Percentiles rank a stretch among this genome's conserved stretches.
Conservation (phyloP, 2,888 invertebrate species). For the Macropis europaea region DNA sequence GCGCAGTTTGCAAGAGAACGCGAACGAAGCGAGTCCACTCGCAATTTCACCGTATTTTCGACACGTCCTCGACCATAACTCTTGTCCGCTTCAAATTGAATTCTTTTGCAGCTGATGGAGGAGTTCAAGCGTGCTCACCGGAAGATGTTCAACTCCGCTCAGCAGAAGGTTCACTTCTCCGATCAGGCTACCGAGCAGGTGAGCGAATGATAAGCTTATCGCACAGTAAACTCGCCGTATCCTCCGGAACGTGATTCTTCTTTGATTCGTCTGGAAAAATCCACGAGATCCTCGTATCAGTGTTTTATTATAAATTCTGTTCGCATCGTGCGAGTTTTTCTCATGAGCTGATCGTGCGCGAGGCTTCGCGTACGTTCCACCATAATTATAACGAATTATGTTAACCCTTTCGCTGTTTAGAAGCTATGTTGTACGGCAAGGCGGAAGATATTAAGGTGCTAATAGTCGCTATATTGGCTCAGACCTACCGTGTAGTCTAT, state of each 20-base stretch:
- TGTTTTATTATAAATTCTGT: no score
- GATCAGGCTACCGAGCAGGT: constrained; percentile 72
- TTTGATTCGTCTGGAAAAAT: background rate
- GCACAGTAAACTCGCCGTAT: background rate
- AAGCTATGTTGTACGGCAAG: no score
- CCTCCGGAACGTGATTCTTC: background rate
- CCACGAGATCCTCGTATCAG: background rate
- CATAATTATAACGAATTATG: no score
- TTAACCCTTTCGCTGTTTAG: no score
- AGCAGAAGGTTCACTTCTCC: constrained; percentile 69
- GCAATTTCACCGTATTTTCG: background rate
- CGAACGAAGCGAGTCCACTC: background rate
- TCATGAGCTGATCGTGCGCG: constrained; percentile 1
- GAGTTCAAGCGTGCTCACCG: constrained; percentile 94
- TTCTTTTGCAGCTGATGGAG: constrained; percentile 85
- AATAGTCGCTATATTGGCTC: no score
- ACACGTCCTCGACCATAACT: background rate
- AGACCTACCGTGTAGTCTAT: no score
- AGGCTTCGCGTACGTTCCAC: no score
- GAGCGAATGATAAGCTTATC: constrained; percentile 56
- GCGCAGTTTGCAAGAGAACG: background rate
- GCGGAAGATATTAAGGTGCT: no score
- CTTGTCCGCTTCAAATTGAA: background rate
- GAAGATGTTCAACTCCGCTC: constrained; percentile 87
- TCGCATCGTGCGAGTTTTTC: no score